phyloP scores from a whole-genome alignment of 2,113 vertebrate species.

The Enhydra lutris region DNA sequence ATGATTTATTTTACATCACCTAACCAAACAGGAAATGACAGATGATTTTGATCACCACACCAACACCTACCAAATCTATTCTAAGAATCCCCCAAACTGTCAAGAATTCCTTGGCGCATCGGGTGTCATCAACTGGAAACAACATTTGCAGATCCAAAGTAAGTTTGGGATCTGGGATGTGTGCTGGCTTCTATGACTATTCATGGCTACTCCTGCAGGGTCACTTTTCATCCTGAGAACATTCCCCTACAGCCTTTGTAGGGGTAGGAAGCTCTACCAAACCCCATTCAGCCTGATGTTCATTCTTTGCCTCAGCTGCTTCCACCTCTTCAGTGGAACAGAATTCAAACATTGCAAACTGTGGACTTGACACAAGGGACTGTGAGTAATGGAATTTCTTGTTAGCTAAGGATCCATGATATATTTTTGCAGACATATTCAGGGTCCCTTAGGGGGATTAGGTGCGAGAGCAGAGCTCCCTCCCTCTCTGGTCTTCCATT shows the following conservation, averaged over 20 bases:
- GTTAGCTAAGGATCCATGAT: background rate
- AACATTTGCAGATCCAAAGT: conserved; percentile 61
- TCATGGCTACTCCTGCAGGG: rapidly evolving
- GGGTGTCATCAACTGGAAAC: conserved; percentile 48
- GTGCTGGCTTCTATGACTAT: no score
- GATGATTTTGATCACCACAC: conserved; percentile 66
- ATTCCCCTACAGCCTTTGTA: background rate
- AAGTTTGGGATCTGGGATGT: background rate
- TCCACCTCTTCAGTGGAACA: background rate
- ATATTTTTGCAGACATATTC: background rate
- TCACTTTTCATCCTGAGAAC: background rate
- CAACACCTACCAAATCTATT: conserved; percentile 67
- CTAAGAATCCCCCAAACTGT: conserved; percentile 47
- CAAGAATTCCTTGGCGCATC: conserved; percentile 6
- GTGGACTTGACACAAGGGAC: background rate
- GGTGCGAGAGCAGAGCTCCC: background rate
- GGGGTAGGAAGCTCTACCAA: background rate
- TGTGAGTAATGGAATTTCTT: background rate
- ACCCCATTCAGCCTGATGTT: no score
- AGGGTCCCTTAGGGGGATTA: background rate
- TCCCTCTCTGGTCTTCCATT: background rate
- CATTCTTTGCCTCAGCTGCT: background rate
- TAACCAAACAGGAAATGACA: conserved; percentile 59
- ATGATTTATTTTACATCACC: background rate
- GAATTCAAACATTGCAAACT: background rate